Conservation (phyloP, 2,888 invertebrate genomes). For the Parascotia fuliginaria region DNA sequence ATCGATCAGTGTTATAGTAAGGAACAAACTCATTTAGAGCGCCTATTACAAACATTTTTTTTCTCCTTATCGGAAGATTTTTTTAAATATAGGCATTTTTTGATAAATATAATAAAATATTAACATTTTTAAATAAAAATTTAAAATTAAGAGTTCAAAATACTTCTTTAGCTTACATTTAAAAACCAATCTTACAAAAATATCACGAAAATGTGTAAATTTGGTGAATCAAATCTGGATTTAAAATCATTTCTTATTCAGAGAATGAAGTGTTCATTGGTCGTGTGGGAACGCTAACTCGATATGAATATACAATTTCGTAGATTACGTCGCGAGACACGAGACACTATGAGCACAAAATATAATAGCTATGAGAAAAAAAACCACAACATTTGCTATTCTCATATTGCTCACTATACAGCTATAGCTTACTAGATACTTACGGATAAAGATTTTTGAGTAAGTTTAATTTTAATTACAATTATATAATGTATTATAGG, state of each 20-base stretch:
- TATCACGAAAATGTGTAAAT: not conserved
- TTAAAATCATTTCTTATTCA: conserved; percentile 46
- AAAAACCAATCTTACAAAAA: too few species aligned
- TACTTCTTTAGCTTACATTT: too few species aligned
- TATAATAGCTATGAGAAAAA: not conserved
- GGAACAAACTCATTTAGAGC: too few species aligned
- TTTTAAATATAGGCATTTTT: too few species aligned
- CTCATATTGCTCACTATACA: not conserved
- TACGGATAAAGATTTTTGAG: not conserved
- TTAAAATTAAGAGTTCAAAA: too few species aligned
- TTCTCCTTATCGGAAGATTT: too few species aligned
- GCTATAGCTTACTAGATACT: too few species aligned
- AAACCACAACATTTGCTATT: not conserved
- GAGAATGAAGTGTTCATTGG: conserved; percentile 38
- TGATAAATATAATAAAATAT: too few species aligned
- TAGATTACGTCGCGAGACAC: conserved; percentile 38
- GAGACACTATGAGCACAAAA: conserved; percentile 13
- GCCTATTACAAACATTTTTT: too few species aligned
- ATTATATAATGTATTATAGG: not conserved
- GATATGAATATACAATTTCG: conserved; percentile 54
- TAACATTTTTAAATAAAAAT: too few species aligned
- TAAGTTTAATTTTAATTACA: not conserved
- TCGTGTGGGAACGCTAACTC: conserved; percentile 41
- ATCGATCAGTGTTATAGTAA: too few species aligned
- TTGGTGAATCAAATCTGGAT: not conserved